Evolutionary conservation across 2,888 invertebrate genomes (phyloP), one percentile per base, ranked within the genome.

Genomic region (Himalopsyche anomala): DNA sequence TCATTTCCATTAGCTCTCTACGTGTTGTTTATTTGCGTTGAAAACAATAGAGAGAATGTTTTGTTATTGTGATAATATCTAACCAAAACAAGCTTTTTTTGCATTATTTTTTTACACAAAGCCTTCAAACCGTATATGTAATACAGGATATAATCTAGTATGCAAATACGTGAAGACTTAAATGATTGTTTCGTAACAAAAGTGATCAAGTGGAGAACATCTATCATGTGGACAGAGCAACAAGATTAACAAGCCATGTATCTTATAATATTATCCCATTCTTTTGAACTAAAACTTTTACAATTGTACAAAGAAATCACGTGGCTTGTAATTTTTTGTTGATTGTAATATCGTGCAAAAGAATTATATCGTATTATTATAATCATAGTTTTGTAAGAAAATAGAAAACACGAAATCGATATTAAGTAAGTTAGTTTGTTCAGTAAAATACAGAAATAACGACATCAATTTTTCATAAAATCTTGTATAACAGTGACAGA

Each of bases 81-180:
- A 62, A 19, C 19, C 11, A 62, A 62, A 62, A 19, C 62, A 62
- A 62, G 56, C 62, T 28, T 19, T 62, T 62, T 62, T 62, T n/a
- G 8, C 28, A 62, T 62, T 62, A 19, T 28, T 15, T 51, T 15
- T 8, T 51, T 3, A 62, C 9, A n/a, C n/a, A n/a, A 62, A 19
- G 19, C 62, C 62, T 62, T 19, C n/a, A 62, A 28, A 9, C 62
- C 62, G 28, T 62, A 62, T 62, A 62, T 62, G 28, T 19, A 19
- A 62, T 62, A 62, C 62, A 62, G 62, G 62, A 62, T 62, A 62
- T 62, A 62, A 62, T 62, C 62, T 19, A 19, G 62, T 62, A 19
- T 62, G 62, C 19, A 62, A 62, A 62, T 62, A 28, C 62, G 28
- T 62, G 62, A 15, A 62, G 62, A 19, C 6, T 62, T 19, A n/a